These are phyloP conservation scores for Drosophila ananassae DNA, from an alignment of 1,140 invertebrate species.

Conservation along the genomic window DNA sequence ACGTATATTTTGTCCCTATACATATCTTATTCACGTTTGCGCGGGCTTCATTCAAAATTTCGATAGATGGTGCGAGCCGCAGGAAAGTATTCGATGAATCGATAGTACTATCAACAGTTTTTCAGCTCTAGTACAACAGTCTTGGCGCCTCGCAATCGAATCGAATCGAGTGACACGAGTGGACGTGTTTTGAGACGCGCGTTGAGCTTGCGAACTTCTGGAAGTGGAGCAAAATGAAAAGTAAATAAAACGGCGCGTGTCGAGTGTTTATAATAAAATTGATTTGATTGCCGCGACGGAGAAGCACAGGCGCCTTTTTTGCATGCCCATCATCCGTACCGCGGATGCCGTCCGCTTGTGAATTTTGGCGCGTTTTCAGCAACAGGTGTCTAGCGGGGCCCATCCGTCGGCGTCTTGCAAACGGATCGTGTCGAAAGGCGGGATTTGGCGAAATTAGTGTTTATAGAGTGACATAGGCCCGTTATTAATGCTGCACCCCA, in stretches of 20 bases:
- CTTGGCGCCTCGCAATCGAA: not conserved
- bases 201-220: constrained; percentile 34
- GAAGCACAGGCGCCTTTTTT: constrained; percentile 37
- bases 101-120: not conserved
- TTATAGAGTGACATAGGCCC: constrained; percentile 50
- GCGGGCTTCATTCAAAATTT: no score
- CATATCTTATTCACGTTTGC: no score
- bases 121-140: not conserved
- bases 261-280: constrained; percentile 49
- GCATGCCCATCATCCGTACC: constrained; percentile 53
- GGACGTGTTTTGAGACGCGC: constrained; percentile 37
- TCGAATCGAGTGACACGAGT: constrained; percentile 26
- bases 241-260: constrained; percentile 65
- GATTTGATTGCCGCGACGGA: constrained; percentile 13
- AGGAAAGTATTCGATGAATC: not conserved
- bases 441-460: constrained; percentile 43
- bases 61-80: no score
- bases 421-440: constrained; percentile 32
- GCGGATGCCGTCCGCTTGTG: constrained; percentile 22
- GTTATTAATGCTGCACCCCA: constrained; percentile 31
- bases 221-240: constrained; percentile 35
- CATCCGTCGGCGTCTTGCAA: constrained; percentile 21
- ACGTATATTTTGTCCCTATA: no score
- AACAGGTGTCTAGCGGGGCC: constrained; percentile 60
- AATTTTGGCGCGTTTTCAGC: constrained; percentile 52